Evolutionary conservation across 2,888 invertebrate species (phyloP), one percentile per base, ranked within the genome.

Genomic region (Heliconius ismenius): DNA sequence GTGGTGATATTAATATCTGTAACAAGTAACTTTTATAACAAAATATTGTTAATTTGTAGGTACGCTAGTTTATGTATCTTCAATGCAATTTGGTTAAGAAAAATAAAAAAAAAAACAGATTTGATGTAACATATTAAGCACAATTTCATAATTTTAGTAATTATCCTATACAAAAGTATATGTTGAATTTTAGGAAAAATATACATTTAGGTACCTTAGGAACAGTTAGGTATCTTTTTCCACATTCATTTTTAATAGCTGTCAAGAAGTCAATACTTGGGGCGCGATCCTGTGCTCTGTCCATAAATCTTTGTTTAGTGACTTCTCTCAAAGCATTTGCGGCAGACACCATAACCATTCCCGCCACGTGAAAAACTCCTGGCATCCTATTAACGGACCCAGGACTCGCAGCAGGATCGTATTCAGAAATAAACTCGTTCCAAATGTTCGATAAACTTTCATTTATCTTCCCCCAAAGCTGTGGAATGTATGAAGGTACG

Each of bases 381-480:
- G 96, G 95, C 28, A 94, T 86, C 10, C 94, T 94, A 83, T 96
- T 96, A 24, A 95, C 85, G 0, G 96, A 93, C 78, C 96, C 93
- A 0, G 97, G 96, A 76, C 96, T 95, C 86, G 97, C 97, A 9
- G 96, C 90, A 0, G 97, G 97, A 86, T 97, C 97, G 81, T 97
- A 96, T 83, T 96, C 96, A 36, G 96, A 96, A 10, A 97, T 95
- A 82, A 97, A 97, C 83, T 97, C 97, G 84, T 97, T 97, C 97
- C 97, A 97, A 28, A 95, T 93, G 82, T 97, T 97, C 26, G 96
- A 95, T 54, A 97, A 89, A 78, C 95, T 95, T 82, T 96, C 96
- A 63, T 95, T 95, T 21, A 97, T 82, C 81, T 96, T 96, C 62
- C 95, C 95, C 86, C 95, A 95, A 15, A 97, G 90, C 76, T 95